Base-by-base conservation (phyloP, 2,797 vertebrate genomes). In the Toxotes lorentzi region DNA sequence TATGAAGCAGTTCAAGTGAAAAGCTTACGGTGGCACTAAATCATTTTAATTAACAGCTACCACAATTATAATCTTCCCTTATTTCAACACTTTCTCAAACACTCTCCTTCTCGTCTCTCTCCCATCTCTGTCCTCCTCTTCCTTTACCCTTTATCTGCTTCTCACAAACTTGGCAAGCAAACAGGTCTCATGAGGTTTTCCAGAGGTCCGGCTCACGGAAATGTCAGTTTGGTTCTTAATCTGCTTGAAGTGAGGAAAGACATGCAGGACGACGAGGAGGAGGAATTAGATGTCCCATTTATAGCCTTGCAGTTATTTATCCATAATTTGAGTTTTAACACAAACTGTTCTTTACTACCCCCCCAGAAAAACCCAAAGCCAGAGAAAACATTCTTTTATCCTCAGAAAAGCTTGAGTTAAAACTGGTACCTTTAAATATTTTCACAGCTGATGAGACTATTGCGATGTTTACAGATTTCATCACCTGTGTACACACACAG, bases 161-260 rank as follows among this genome's bases (percentile, higher is more conserved):
- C 34, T 51, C 51, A 57, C 23, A 32, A 62, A 73, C 73, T 86
- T 90, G 91, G 86, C 89, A 80, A 6, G 56, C 34, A 45, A 78
- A 50, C 23, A 2, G 32, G 57, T 68, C 79, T 76, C 86, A 76
- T 85, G 89, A 89, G 83, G 66, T 76, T 90, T 87, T 81, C 79
- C 86, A 90, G 79, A 73, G 32, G 60, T 77, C 71, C 11, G 32
- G 67, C 74, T 85, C 77, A 86, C 48, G 27, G 78, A 90, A 81
- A 86, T 71, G 70, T 84, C 74, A 70, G 66, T 69, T 78, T 35
- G 10, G 57, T 67, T 89, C 71, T 35, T 74, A 23, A 63, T 89
- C 34, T 54, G 45, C 56, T 68, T 23, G 19, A 76, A 66, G 41
- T 65, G 35, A 81, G 54, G 24, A 81, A 70, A 87, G 67, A 62